Conservation (phyloP, 2,113 vertebrate species). For the Platichthys stellatus region DNA sequence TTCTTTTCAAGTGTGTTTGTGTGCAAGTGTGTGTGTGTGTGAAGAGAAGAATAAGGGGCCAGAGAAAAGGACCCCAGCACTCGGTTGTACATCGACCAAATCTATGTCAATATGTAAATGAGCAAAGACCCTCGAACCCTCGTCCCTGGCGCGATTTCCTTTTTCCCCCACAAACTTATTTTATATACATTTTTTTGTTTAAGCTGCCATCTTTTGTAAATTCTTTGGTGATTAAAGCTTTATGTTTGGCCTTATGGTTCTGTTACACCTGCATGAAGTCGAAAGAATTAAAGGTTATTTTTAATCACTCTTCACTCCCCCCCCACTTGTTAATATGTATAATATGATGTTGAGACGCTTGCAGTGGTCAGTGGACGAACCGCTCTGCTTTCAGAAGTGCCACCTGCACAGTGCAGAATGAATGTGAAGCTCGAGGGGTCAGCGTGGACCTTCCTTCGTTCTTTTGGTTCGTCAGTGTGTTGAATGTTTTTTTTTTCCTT, state of each 20-base stretch:
- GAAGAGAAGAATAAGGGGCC: slow-evolving; percentile 36
- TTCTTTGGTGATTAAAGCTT: slow-evolving; percentile 87
- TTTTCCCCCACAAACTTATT: slow-evolving; percentile 80
- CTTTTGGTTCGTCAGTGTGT: slow-evolving; percentile 23
- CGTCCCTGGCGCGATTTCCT: slow-evolving; percentile 48
- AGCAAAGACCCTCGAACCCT: slow-evolving; percentile 65
- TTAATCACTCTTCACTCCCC: slow-evolving; percentile 36
- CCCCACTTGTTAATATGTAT: slow-evolving; percentile 80
- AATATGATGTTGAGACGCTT: slow-evolving; percentile 65
- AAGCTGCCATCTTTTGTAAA: slow-evolving; percentile 76
- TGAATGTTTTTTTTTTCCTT: slow-evolving; percentile 53
- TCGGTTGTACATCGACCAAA: slow-evolving; percentile 95
- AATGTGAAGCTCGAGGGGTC: slow-evolving; percentile 76
- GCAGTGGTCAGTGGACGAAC: slow-evolving; percentile 29
- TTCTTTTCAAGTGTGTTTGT: slow-evolving; percentile 55
- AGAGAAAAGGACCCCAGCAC: slow-evolving; percentile 81
- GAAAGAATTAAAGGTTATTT: slow-evolving; percentile 58
- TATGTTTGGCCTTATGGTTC: slow-evolving; percentile 85
- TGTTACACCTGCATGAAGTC: slow-evolving; percentile 89
- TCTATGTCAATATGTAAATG: slow-evolving; percentile 97
- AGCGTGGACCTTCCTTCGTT: slow-evolving; percentile 71
- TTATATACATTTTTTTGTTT: slow-evolving; percentile 90
- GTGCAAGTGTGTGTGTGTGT: slow-evolving; percentile 7
- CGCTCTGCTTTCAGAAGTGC: slow-evolving; percentile 87
- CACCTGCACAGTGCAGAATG: slow-evolving; percentile 30